Conservation (phyloP, 2,113 vertebrate genomes). For the Thamnophis sirtalis region DNA sequence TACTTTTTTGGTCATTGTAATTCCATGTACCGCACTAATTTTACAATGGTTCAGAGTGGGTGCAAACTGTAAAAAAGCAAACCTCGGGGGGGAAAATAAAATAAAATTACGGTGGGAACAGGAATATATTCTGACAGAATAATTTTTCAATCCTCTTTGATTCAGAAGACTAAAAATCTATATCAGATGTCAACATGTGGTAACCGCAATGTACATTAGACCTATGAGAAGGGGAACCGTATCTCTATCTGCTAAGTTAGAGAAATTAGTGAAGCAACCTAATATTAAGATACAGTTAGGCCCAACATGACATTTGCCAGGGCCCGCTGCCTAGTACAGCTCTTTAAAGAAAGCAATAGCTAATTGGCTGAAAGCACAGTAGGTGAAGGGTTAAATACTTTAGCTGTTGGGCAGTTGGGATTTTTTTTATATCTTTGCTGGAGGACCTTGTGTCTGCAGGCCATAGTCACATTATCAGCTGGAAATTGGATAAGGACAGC, state of each 20-base stretch:
- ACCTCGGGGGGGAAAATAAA: background rate
- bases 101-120: background rate
- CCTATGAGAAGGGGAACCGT: background rate
- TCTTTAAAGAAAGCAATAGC: slow-evolving; percentile 1
- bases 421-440: slow-evolving; percentile 55
- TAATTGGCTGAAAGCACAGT: slow-evolving; percentile 22
- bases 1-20: background rate
- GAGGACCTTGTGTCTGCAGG: slow-evolving; percentile 79
- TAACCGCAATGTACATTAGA: background rate
- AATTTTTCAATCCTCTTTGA: background rate
- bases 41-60: background rate
- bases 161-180: background rate
- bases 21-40: background rate
- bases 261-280: background rate
- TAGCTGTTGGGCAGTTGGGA: slow-evolving; percentile 33
- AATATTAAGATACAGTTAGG: background rate
- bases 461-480: slow-evolving; percentile 82
- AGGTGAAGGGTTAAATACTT: slow-evolving; percentile 54
- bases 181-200: background rate
- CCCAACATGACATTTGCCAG: background rate
- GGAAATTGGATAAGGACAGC: slow-evolving; percentile 98
- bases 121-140: background rate
- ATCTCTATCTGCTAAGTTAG: background rate
- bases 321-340: background rate
- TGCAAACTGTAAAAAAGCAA: background rate